phyloP scores from a whole-genome alignment of 2,888 invertebrate species.

The Pteria penguin region DNA sequence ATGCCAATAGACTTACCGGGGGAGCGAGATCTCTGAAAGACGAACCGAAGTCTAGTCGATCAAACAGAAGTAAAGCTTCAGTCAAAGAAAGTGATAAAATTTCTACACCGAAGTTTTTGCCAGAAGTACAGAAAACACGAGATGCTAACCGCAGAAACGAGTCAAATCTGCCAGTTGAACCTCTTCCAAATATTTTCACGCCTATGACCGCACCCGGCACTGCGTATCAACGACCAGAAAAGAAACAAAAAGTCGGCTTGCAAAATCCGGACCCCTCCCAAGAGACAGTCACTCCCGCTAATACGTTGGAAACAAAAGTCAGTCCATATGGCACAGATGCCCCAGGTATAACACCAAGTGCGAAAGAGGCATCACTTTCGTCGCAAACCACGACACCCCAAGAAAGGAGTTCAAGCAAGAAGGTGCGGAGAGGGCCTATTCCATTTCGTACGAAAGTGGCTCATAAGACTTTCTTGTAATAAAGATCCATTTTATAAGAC shows the following conservation, averaged over 20 bases:
- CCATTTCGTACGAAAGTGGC: background rate
- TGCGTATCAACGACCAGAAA: too few species aligned
- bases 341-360: background rate
- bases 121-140: constrained; percentile 14
- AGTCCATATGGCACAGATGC: background rate
- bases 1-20: constrained; percentile 15
- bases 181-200: constrained; percentile 15
- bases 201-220: constrained; percentile 5
- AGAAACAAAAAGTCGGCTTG: background rate
- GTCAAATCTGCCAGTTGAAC: constrained; percentile 13
- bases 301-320: background rate
- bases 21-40: constrained; percentile 6
- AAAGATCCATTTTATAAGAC: too few species aligned
- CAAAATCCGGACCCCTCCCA: background rate
- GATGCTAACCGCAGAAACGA: constrained; percentile 14
- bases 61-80: background rate
- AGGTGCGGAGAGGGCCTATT: background rate
- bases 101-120: constrained; percentile 13
- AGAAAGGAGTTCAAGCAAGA: background rate
- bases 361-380: background rate
- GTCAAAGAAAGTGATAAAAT: background rate
- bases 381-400: background rate
- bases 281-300: background rate
- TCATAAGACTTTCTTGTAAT: too few species aligned
- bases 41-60: background rate